Evolutionary conservation across 92 coral and sea anemone species (phyloP).

Genomic region (Epizoanthus stellaris): DNA sequence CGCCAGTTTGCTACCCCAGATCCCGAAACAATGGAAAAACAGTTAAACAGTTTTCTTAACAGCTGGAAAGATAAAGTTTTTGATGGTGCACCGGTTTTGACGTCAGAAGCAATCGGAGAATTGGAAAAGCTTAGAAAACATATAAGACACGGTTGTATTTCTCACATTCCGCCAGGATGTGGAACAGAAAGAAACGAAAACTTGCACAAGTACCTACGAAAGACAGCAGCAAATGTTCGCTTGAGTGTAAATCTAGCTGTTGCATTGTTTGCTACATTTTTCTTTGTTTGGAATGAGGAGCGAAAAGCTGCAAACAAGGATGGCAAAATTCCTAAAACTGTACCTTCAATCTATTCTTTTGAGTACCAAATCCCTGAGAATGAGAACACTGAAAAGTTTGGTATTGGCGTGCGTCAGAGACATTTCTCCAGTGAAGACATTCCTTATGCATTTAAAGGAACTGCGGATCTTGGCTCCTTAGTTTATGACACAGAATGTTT

Average conservation of each 20-base stretch:
- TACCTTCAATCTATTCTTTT: neutral
- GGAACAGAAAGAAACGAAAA: neutral
- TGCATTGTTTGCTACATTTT: neutral
- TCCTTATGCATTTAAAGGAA: neutral
- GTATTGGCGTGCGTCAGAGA: neutral
- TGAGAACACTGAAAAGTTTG: neutral
- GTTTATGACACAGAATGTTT: neutral
- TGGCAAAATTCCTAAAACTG: neutral
- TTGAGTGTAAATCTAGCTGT: neutral
- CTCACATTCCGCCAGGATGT: neutral
- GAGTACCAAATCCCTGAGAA: neutral
- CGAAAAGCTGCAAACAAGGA: neutral
- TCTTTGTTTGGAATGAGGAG: neutral
- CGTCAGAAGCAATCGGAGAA: neutral
- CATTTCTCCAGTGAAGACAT: neutral
- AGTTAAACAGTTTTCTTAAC: constrained; percentile 2
- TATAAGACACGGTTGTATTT: neutral
- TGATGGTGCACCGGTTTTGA: neutral
- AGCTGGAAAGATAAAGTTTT: constrained; percentile 10
- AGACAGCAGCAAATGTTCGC: neutral
- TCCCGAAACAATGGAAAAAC: constrained; percentile 26
- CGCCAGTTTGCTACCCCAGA: constrained; percentile 27
- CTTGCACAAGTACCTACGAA: neutral
- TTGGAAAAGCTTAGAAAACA: constrained; percentile 2
- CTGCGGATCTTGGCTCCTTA: neutral